These are phyloP conservation scores for Cyanistes caeruleus DNA, from an alignment of 2,113 vertebrate genomes.

Conservation along the genomic window DNA sequence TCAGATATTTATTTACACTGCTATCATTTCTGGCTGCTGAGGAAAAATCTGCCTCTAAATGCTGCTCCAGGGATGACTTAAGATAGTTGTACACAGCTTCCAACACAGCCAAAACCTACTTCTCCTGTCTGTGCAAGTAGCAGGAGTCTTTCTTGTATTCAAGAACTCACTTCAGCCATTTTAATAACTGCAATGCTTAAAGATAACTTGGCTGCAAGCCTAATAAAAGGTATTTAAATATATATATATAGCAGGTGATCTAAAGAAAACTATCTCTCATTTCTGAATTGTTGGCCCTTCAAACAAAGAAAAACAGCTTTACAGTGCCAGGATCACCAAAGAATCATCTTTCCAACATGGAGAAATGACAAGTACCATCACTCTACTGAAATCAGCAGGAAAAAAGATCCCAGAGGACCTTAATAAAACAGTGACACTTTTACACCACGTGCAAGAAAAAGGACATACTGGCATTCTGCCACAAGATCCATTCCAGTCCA, in stretches of 20 bases:
- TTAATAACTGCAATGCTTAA: background rate
- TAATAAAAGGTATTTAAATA: background rate
- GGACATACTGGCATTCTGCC: background rate
- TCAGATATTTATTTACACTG: background rate
- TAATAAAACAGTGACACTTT: background rate
- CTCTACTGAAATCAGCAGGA: background rate
- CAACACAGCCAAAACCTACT: background rate
- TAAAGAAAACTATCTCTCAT: background rate
- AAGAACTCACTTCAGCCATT: background rate
- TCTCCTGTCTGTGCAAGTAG: background rate
- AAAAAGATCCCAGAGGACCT: background rate
- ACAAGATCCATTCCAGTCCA: background rate
- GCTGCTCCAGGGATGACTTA: background rate
- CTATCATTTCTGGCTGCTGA: background rate
- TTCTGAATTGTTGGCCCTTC: background rate
- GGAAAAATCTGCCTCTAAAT: background rate
- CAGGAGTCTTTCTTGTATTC: background rate
- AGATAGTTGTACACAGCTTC: background rate
- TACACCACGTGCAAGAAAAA: background rate
- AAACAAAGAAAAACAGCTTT: background rate
- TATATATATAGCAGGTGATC: background rate
- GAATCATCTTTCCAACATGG: background rate
- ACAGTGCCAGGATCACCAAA: background rate
- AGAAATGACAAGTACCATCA: background rate
- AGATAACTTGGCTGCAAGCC: background rate